These are phyloP conservation scores for Acronicta psi DNA, from an alignment of 2,888 invertebrate genomes.

Conservation along the genomic window DNA sequence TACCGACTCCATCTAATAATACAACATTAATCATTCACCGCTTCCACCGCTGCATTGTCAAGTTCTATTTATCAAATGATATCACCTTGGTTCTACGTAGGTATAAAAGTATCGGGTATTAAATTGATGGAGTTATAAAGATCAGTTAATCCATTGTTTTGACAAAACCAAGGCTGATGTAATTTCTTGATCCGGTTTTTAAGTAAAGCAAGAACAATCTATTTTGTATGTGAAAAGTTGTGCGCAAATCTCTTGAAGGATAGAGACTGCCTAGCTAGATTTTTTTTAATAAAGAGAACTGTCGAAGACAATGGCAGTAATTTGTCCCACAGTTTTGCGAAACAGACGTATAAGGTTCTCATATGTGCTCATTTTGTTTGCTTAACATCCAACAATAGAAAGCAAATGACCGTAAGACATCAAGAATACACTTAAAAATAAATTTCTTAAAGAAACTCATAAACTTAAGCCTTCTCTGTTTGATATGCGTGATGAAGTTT, in stretches of 20 bases:
- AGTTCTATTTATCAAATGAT: slow-evolving; percentile 47
- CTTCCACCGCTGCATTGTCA: slow-evolving; percentile 58
- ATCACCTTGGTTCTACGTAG: slow-evolving; percentile 50
- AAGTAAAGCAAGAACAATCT: slow-evolving; percentile 24
- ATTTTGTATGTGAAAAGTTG: slow-evolving; percentile 16
- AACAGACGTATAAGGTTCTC: slow-evolving; percentile 23
- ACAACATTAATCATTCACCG: slow-evolving; percentile 45
- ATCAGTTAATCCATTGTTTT: slow-evolving; percentile 47
- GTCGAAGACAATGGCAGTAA: slow-evolving; percentile 40
- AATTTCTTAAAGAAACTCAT: slow-evolving; percentile 4
- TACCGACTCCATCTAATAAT: slow-evolving; percentile 39
- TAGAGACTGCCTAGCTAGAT: slow-evolving; percentile 3
- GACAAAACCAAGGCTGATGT: slow-evolving; percentile 41
- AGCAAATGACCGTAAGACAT: slow-evolving; percentile 15
- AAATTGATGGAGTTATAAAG: slow-evolving; percentile 44
- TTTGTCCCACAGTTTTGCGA: slow-evolving; percentile 46
- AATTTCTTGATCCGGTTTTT: slow-evolving; percentile 43
- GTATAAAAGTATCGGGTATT: slow-evolving; percentile 39
- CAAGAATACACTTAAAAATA: not conserved
- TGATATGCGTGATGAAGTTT: slow-evolving; percentile 26
- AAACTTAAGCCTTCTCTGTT: slow-evolving; percentile 1
- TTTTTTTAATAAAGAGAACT: not conserved
- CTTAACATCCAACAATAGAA: slow-evolving; percentile 39
- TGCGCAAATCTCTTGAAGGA: slow-evolving; percentile 13
- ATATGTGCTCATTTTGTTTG: slow-evolving; percentile 13